These are phyloP conservation scores for Glyphotaelius pellucidus DNA, from an alignment of 2,888 invertebrate species.

Conservation along the genomic window DNA sequence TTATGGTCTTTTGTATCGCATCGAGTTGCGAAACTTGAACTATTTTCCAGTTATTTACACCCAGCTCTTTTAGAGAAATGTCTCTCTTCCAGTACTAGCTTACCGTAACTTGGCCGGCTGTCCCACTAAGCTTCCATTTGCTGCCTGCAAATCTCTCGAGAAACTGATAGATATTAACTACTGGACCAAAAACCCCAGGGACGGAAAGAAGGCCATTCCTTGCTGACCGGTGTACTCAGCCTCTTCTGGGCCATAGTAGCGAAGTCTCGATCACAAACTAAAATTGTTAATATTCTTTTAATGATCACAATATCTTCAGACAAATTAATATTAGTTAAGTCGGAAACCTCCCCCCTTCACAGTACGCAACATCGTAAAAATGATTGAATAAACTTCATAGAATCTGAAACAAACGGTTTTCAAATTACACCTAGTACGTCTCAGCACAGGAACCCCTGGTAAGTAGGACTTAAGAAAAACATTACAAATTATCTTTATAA, in stretches of 20 bases:
- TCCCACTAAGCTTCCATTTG: not conserved
- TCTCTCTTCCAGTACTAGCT: conserved; percentile 15
- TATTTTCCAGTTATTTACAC: conserved; percentile 33
- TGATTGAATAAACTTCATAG: too few relatives aligned
- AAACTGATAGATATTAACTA: not conserved
- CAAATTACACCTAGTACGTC: too few relatives aligned
- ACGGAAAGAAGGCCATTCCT: not conserved
- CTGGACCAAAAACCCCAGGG: not conserved
- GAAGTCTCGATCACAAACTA: not conserved
- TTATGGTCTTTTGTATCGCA: not conserved
- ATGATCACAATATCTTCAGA: too few relatives aligned
- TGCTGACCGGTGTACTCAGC: not conserved
- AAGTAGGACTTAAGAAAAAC: too few relatives aligned
- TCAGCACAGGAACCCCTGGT: too few relatives aligned
- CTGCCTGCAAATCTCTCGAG: not conserved
- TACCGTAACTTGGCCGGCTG: conserved; percentile 21
- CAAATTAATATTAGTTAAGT: too few relatives aligned
- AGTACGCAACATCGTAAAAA: too few relatives aligned
- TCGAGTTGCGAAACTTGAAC: not conserved
- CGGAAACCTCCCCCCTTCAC: too few relatives aligned
- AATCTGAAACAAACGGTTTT: too few relatives aligned
- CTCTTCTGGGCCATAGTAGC: not conserved
- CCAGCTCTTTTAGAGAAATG: conserved; percentile 8
- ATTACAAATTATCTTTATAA: too few relatives aligned
- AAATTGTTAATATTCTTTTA: too few relatives aligned